Percentiles rank a stretch among this genome's conserved stretches.
Conservation (phyloP, 2,797 vertebrate species). For the Pempheris klunzingeri region DNA sequence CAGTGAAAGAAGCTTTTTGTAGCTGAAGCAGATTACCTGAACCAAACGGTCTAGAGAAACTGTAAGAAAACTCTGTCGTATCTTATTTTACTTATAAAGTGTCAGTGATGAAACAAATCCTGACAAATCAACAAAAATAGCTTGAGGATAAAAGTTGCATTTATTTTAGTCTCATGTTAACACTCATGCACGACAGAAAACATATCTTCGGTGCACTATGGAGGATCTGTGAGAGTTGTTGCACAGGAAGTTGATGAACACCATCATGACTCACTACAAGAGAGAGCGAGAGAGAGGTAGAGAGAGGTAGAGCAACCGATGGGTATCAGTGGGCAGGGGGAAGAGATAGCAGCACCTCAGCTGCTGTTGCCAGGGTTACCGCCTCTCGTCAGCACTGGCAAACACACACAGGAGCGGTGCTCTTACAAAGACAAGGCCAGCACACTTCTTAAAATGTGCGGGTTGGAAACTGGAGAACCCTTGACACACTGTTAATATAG, state of each 20-base stretch:
- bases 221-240: conserved; percentile 45
- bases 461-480: conserved; percentile 32
- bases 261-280: conserved; percentile 73
- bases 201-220: conserved; percentile 21
- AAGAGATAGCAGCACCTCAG: conserved; percentile 71
- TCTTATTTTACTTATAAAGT: background rate
- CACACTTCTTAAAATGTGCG: conserved; percentile 36
- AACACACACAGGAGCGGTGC: conserved; percentile 44
- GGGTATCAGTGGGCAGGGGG: conserved; percentile 69
- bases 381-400: conserved; percentile 74
- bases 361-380: conserved; percentile 84
- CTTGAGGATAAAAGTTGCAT: background rate
- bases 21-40: background rate
- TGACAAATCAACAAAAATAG: background rate
- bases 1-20: background rate
- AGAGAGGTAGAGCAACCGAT: conserved; percentile 33
- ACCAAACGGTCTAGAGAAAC: background rate
- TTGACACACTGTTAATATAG: conserved; percentile 22
- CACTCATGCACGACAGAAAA: conserved; percentile 1
- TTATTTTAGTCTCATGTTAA: conserved; percentile 3
- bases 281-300: conserved; percentile 29
- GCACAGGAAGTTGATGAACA: conserved; percentile 71
- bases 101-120: background rate
- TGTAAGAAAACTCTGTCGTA: no score
- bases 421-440: conserved; percentile 62